phyloP scores from a whole-genome alignment of 2,888 invertebrate genomes.

The Hyalella azteca region DNA sequence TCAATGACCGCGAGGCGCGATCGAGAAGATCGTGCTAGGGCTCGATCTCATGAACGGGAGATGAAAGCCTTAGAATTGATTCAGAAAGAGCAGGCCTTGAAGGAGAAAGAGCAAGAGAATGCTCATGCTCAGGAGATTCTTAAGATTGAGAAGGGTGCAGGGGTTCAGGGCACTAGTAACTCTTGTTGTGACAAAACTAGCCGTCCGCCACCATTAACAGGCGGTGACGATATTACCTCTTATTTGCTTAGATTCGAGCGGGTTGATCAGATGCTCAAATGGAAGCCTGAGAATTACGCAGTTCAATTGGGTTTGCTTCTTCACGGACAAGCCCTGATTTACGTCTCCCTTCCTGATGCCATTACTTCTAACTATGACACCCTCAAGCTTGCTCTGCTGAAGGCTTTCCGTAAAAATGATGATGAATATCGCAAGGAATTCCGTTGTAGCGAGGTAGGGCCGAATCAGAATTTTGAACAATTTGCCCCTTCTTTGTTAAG shows the following conservation, averaged over 20 bases:
- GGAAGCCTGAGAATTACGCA: not conserved
- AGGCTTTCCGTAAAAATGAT: not conserved
- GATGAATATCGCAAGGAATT: not conserved
- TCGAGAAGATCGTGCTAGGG: not conserved
- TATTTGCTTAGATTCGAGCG: not conserved
- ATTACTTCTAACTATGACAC: not conserved
- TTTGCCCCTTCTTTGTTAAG: not conserved
- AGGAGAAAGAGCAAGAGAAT: too few species aligned
- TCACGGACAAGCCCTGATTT: conserved; percentile 9
- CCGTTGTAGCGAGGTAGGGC: not conserved
- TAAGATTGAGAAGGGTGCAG: too few species aligned
- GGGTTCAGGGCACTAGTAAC: not conserved
- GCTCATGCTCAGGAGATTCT: too few species aligned
- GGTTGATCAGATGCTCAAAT: not conserved
- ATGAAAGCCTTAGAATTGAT: not conserved
- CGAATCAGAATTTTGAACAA: not conserved
- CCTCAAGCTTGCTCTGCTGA: not conserved
- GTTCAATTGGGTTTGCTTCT: conserved; percentile 7
- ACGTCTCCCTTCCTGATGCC: not conserved
- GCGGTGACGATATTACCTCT: not conserved
- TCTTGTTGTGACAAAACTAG: not conserved
- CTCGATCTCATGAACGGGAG: not conserved
- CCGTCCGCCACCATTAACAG: not conserved
- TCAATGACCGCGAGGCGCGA: not conserved
- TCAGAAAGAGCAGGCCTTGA: too few species aligned